Evolutionary conservation across 2,113 vertebrate genomes (phyloP), one percentile per base, ranked within the genome.

Genomic region (Macheiramphus alcinus): DNA sequence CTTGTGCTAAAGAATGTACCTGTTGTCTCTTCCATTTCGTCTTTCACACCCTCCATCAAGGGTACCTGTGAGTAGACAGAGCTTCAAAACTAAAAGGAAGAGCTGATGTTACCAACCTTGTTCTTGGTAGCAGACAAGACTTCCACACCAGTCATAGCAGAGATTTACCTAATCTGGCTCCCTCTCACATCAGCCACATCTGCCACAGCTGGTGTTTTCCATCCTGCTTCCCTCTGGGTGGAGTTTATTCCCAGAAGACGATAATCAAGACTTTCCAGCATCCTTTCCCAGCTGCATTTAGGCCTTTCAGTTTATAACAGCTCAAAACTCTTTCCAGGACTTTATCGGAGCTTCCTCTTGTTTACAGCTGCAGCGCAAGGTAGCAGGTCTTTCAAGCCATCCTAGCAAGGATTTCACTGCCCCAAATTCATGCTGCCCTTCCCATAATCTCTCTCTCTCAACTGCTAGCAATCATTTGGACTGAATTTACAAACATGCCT

Each of bases 131-230:
- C 16, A 74, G 52, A 74, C 40, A 18, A 27, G 40, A 62, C 25
- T 56, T 86, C 62, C 74, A 32, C 0, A 0, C 19, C 61, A 68
- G 32, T 15, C 66, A 7, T 4, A 80, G 50, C 66, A 84, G 72
- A 61, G 47, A 55, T 94, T 95, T 93, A 96, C 92, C 92, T 94
- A 93, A 96, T 96, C 75, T 47, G 45, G 7, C 27, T 42, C 56
- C 47, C 52, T 86, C 82, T 78, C 94, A 22, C 90, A 86, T 40
- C 93, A 94, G 62, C 79, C 65, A 21, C 90, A 76, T 94, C 87
- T 88, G 80, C 59, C 85, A 90, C 95, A 97, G 91, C 94, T 94
- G 94, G 88, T 97, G 96, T 96, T 97, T 97, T 94, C 90, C 83
- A 92, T 8, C 47, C 83, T 83, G 29, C 75, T 96, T 86, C 92